Evolutionary conservation across 2,797 vertebrate genomes (phyloP), one percentile per base, ranked within the genome.

Genomic region (Bufotes viridis): DNA sequence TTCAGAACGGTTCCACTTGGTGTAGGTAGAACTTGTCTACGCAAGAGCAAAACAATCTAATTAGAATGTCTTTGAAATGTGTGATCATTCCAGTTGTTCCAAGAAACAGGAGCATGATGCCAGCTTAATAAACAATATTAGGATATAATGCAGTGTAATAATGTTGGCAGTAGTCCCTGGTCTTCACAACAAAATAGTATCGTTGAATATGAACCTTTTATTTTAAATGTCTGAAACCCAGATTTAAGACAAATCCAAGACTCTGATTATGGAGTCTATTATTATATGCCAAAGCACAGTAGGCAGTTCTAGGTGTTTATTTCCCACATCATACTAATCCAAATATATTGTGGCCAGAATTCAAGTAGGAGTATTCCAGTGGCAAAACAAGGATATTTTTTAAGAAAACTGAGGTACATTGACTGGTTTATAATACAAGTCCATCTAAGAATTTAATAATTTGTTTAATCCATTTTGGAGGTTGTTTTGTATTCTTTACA

Each of bases 271-370:
- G 49, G 22, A n/a, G 1, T 76, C 49, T 22, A 13, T 49, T 76
- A 53, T 22, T 75, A 20, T 22, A 51, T 51, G 72, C 72, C 74
- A 76, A 76, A 76, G 74, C n/a, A 49, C 74, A 22, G 42, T 76
- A 13, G 20, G 6, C 74, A 51, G 42, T 51, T 51, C 26, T 49
- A 75, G 72, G 72, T 76, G 74, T 51, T 76, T 53, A 76, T 76
- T 76, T 76, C 74, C 74, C 42, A 76, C 74, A 76, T 76, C 74
- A 20, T 51, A 11, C 42, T 6, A 22, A 4, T n/a, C 74, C 74
- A n/a, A 76, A 76, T 53, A 53, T 53, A 53, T 53, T 53, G 74
- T 76, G 74, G 74, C 74, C 22, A 13, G 18, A n/a, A 76, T 53
- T 76, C 74, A 76, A 51, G 74, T 14, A 13, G 18, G 2, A 20